Percentiles rank a stretch among this genome's conserved stretches.
Conservation (phyloP, 2,888 invertebrate genomes). For the Nymphalis polychloros region DNA sequence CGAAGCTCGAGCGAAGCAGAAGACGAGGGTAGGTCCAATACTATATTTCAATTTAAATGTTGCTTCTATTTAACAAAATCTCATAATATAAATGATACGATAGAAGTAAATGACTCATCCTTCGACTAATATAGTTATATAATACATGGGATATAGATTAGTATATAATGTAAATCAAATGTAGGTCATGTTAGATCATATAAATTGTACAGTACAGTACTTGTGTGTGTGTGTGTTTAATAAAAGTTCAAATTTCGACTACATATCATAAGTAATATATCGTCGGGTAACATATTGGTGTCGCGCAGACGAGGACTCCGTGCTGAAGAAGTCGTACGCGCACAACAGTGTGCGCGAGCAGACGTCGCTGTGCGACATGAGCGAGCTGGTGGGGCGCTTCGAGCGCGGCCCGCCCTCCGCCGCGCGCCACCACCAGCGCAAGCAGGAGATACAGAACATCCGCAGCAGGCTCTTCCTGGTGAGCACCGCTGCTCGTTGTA, state of each 20-base stretch:
- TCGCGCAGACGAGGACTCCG: conserved; percentile 76
- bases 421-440: conserved; percentile 88
- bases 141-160: too few relatives aligned
- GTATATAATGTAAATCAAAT: too few relatives aligned
- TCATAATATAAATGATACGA: too few relatives aligned
- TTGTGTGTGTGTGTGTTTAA: too few relatives aligned
- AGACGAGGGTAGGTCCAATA: conserved; percentile 52
- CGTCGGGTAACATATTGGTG: too few relatives aligned
- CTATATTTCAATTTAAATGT: too few relatives aligned
- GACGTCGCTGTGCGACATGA: conserved; percentile 91
- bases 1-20: conserved; percentile 87
- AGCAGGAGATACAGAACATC: conserved; percentile 94
- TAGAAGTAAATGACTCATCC: too few relatives aligned
- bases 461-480: conserved; percentile 92
- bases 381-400: conserved; percentile 91
- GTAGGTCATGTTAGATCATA: too few relatives aligned
- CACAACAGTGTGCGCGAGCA: conserved; percentile 84
- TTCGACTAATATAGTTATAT: too few relatives aligned
- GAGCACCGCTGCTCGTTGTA: conserved; percentile 23
- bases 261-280: not conserved
- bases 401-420: conserved; percentile 84
- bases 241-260: not conserved
- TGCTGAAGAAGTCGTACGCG: conserved; percentile 78
- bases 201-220: too few relatives aligned
- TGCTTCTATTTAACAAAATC: too few relatives aligned